Evolutionary conservation across 2,113 vertebrate species (phyloP).

Genomic region (Labeo rohita): DNA sequence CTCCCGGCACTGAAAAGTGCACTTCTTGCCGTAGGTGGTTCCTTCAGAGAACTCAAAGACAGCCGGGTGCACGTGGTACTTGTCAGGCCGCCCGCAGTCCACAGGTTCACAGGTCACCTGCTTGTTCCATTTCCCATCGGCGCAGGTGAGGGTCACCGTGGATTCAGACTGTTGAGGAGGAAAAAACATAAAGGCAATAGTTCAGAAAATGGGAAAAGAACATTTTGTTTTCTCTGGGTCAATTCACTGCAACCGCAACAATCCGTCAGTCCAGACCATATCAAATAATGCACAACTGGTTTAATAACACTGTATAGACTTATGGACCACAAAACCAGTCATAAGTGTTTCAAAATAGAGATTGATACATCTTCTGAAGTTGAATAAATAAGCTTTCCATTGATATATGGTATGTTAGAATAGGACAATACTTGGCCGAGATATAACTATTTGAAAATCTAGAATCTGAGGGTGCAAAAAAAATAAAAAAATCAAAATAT

Average conservation of each 20-base stretch:
- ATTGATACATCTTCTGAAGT: too few relatives aligned
- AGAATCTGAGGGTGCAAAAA: too few relatives aligned
- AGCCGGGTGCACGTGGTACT: conserved; percentile 92
- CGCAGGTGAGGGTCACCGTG: conserved; percentile 85
- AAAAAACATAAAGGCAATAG: conserved; percentile 20
- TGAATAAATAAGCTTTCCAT: too few relatives aligned
- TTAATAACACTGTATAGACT: not conserved
- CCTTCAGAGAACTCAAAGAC: conserved; percentile 89
- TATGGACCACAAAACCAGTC: not conserved
- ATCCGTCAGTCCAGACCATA: not conserved
- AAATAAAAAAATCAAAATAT: too few relatives aligned
- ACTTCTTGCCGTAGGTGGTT: conserved; percentile 91
- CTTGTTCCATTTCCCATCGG: conserved; percentile 94
- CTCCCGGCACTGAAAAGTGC: conserved; percentile 88
- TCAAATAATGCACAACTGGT: conserved; percentile 17
- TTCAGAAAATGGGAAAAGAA: conserved; percentile 22
- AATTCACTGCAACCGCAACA: not conserved
- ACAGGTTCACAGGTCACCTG: conserved; percentile 92
- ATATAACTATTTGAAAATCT: too few relatives aligned
- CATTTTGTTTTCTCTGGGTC: not conserved
- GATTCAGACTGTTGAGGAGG: conserved; percentile 75
- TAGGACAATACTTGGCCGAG: too few relatives aligned
- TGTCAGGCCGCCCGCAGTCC: conserved; percentile 92
- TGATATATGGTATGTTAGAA: too few relatives aligned
- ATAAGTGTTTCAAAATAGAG: too few relatives aligned